Conservation (phyloP, 2,797 vertebrate genomes). For the Cossypha caffra region DNA sequence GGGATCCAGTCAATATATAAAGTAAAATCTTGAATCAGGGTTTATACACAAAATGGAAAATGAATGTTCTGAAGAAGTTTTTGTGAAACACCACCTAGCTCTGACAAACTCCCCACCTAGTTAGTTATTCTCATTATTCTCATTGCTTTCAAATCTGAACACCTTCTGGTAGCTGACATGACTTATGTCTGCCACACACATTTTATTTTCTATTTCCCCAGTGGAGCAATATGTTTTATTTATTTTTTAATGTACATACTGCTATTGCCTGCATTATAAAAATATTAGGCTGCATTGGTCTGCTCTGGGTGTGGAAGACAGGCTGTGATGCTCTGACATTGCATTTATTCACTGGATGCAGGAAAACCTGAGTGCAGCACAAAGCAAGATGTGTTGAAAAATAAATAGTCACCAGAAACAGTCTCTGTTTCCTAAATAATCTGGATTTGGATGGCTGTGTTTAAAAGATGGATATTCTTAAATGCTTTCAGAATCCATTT, state of each 20-base stretch:
- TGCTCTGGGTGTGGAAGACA: background rate
- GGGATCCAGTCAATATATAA: background rate
- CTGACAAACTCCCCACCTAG: background rate
- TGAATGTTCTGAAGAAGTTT: background rate
- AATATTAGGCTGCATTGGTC: background rate
- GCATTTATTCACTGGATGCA: background rate
- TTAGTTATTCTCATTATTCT: background rate
- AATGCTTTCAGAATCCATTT: background rate
- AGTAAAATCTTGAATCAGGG: background rate
- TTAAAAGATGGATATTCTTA: background rate
- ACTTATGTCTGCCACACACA: background rate
- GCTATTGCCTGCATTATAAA: background rate
- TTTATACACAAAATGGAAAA: background rate
- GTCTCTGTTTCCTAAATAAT: background rate
- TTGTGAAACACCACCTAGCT: background rate
- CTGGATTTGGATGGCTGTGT: background rate
- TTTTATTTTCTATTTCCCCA: background rate
- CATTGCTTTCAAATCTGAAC: background rate
- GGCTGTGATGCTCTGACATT: rapidly evolving
- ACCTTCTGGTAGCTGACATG: background rate
- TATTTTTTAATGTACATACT: background rate
- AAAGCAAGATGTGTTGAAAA: background rate
- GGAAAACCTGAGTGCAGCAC: background rate
- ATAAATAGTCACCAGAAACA: background rate
- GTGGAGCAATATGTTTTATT: background rate